A percentile compares a stretch with the other conserved stretches of the same genome.
phyloP scores from a whole-genome alignment of 2,888 invertebrate genomes.

The Aromia moschata region DNA sequence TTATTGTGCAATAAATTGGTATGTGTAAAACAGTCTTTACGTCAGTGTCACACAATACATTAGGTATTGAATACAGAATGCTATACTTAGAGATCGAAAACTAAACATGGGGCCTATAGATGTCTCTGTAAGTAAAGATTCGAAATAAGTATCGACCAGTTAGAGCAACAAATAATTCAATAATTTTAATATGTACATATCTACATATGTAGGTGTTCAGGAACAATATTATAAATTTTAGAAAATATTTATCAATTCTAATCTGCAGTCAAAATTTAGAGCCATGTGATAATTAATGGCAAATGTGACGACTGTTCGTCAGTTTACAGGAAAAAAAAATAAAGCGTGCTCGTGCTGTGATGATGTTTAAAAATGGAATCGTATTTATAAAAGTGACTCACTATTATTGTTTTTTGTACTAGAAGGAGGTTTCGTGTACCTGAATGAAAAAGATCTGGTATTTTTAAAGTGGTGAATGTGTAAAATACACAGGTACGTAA shows the following conservation, averaged over 20 bases:
- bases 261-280: background rate
- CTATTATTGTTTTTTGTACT: slow-evolving; percentile 45
- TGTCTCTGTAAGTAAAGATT: slow-evolving; percentile 16
- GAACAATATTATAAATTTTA: slow-evolving; percentile 33
- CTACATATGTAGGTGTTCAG: slow-evolving; percentile 36
- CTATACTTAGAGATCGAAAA: too few relatives aligned
- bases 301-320: background rate
- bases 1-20: too few relatives aligned
- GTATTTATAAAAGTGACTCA: slow-evolving; percentile 51
- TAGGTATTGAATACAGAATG: too few relatives aligned
- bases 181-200: slow-evolving; percentile 33
- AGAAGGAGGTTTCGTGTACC: slow-evolving; percentile 29
- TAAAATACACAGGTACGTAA: slow-evolving; percentile 17
- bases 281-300: background rate
- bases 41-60: too few relatives aligned
- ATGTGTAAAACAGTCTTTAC: too few relatives aligned
- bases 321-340: slow-evolving; percentile 14
- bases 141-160: slow-evolving; percentile 21
- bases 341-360: slow-evolving; percentile 26
- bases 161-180: slow-evolving; percentile 31
- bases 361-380: slow-evolving; percentile 46
- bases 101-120: too few relatives aligned
- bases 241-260: slow-evolving; percentile 9
- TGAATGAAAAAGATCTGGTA: slow-evolving; percentile 27
- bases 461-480: slow-evolving; percentile 17